Evolutionary conservation across 2,797 vertebrate genomes (phyloP), one percentile per base, ranked within the genome.

Genomic region (Sebastes matsubarae): DNA sequence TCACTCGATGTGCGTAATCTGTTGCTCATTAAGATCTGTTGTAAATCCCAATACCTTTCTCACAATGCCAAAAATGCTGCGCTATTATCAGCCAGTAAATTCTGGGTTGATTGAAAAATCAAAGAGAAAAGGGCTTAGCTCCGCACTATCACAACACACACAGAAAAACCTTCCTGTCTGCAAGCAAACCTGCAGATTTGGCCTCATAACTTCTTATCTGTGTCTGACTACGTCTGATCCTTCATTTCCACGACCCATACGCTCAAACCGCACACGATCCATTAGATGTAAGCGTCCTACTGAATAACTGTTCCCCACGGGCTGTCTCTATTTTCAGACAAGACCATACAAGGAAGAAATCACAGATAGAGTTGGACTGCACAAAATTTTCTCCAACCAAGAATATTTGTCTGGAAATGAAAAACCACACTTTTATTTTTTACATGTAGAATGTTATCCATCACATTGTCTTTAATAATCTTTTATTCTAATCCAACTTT

Each of bases 211-310:
- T 60, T 69, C 72, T 89, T 22, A 68, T 71, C 65, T 77, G 55
- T 81, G 67, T 67, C 60, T 57, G 54, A 59, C 42, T 69, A 24
- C 76, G 7, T 58, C n/a, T 63, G 36, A 72, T 59, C 34, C 63
- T 65, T 74, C 34, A 34, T 54, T 27, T 42, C 18, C 70, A 34
- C 16, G 29, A 64, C 38, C 52, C 88, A 77, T 84, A 86, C 75
- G 71, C 58, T 82, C 75, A 61, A 77, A 18, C 77, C 85, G 87
- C 74, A 89, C 90, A 91, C 74, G 54, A 52, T 89, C 87, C 59
- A 90, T 87, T 87, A 88, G 0, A 64, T 75, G 68, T 68, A 89
- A 89, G 67, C 25, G 46, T 67, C 79, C 84, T 79, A 82, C 61
- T 90, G 81, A 91, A 73, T 92, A 79, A 90, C 4, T 29, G 86